phyloP scores from a whole-genome alignment of 1,140 invertebrate genomes.

The Nymphalis io region DNA sequence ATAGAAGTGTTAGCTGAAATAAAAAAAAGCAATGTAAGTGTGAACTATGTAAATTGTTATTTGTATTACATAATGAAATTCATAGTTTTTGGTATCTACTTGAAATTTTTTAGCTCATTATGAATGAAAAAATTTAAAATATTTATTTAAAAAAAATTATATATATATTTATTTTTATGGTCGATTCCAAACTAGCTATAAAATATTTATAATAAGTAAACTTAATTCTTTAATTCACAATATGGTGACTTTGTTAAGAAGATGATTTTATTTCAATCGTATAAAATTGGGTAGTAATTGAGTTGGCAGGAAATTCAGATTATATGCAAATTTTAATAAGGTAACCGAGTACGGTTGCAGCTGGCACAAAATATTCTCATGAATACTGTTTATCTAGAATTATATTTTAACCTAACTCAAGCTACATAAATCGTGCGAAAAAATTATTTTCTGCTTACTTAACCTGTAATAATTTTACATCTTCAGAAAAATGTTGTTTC shows the following conservation, averaged over 20 bases:
- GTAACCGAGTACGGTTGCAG: constrained; percentile 47
- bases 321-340: constrained; percentile 58
- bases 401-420: constrained; percentile 15
- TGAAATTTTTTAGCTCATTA: too few relatives aligned
- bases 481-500: too few relatives aligned
- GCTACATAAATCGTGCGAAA: not conserved
- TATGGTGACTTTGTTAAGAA: not conserved
- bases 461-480: not conserved
- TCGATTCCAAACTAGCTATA: too few relatives aligned
- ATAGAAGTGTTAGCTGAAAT: constrained; percentile 67
- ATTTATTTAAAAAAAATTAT: too few relatives aligned
- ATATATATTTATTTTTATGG: too few relatives aligned
- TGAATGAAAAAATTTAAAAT: too few relatives aligned
- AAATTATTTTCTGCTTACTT: not conserved
- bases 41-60: too few relatives aligned
- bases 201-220: too few relatives aligned
- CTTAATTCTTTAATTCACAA: too few relatives aligned
- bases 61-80: too few relatives aligned
- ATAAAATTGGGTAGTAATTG: constrained; percentile 44
- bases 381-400: constrained; percentile 36
- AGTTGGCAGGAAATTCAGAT: constrained; percentile 47
- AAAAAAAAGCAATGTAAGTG: not conserved
- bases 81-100: too few relatives aligned
- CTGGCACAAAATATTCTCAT: constrained; percentile 44
- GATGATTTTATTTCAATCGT: constrained; percentile 35